Percentiles rank a stretch among this genome's conserved stretches.
Evolutionary conservation across 2,888 invertebrate species (phyloP).

Genomic region (Gymnoscelis rufifasciata): DNA sequence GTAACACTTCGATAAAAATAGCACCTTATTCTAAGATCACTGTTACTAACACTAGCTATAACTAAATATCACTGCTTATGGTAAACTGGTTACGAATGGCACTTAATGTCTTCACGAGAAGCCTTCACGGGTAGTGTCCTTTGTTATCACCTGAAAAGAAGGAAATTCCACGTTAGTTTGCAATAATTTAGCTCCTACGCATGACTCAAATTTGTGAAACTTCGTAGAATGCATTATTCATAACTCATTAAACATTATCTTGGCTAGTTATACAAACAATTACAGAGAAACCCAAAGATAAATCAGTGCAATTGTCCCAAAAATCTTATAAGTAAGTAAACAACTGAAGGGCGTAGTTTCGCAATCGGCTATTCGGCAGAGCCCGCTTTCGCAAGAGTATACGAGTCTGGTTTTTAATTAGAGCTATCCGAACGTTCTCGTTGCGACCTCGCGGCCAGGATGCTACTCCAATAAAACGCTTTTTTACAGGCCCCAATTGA

Average conservation of each 20-base stretch:
- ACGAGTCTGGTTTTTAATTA: constrained; percentile 69
- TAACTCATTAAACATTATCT: constrained; percentile 15
- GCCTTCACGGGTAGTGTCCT: constrained; percentile 67
- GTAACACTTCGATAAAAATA: constrained; percentile 67
- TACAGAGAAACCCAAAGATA: constrained; percentile 25
- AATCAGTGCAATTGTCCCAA: constrained; percentile 25
- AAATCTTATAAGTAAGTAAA: constrained; percentile 29
- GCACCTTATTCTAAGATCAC: constrained; percentile 67
- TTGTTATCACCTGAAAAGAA: constrained; percentile 51
- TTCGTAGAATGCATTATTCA: constrained; percentile 13
- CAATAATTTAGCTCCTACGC: constrained; percentile 2
- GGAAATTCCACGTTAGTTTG: constrained; percentile 29
- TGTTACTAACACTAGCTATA: constrained; percentile 63
- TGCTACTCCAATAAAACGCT: constrained; percentile 72
- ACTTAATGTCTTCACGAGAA: constrained; percentile 66
- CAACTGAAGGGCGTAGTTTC: constrained; percentile 54
- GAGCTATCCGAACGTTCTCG: constrained; percentile 56
- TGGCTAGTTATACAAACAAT: constrained; percentile 13
- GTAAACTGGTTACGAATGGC: constrained; percentile 76
- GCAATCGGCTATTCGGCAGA: constrained; percentile 45
- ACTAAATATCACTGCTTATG: constrained; percentile 75
- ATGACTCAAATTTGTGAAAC: background rate
- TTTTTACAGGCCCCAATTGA: constrained; percentile 77
- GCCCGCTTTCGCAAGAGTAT: constrained; percentile 62
- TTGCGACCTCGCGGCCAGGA: constrained; percentile 72